Evolutionary conservation across 2,888 invertebrate species (phyloP).

Genomic region (Metalampra italica): DNA sequence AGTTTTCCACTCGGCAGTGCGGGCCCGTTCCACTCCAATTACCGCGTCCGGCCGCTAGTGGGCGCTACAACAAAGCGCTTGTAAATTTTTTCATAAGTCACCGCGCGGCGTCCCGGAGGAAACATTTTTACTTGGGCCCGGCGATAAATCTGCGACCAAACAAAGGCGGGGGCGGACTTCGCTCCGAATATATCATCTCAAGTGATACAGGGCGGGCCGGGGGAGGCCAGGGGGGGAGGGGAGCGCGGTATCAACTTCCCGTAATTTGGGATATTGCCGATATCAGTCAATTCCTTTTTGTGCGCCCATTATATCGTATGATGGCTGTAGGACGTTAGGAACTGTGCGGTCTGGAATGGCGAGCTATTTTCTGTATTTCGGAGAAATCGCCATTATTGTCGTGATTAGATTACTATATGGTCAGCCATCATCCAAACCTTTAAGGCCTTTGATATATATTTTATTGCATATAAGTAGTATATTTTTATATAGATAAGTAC

Average conservation of each 20-base stretch:
- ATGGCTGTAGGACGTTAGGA: too few species aligned
- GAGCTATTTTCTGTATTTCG: too few species aligned
- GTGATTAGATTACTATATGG: too few species aligned
- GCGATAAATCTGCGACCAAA: slow-evolving; percentile 11
- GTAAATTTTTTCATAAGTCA: slow-evolving; percentile 13
- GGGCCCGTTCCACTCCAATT: neutral
- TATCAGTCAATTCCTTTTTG: too few species aligned
- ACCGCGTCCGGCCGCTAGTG: neutral
- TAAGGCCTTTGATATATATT: too few species aligned
- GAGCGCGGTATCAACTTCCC: neutral
- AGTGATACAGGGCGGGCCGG: slow-evolving; percentile 3
- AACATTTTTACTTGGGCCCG: slow-evolving; percentile 7
- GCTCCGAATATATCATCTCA: slow-evolving; percentile 11
- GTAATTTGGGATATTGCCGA: slow-evolving; percentile 5
- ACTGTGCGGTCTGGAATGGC: too few species aligned
- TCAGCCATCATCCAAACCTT: too few species aligned
- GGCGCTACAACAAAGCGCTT: slow-evolving; percentile 4
- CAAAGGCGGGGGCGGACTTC: slow-evolving; percentile 11
- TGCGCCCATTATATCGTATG: too few species aligned
- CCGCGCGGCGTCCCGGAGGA: slow-evolving; percentile 5
- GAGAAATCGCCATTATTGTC: too few species aligned
- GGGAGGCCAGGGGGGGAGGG: neutral
- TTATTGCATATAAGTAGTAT: too few species aligned
- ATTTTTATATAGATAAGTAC: too few species aligned
- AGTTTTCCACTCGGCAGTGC: too few species aligned